phyloP scores from a whole-genome alignment of 1,140 invertebrate genomes.

The Aphis gossypii region DNA sequence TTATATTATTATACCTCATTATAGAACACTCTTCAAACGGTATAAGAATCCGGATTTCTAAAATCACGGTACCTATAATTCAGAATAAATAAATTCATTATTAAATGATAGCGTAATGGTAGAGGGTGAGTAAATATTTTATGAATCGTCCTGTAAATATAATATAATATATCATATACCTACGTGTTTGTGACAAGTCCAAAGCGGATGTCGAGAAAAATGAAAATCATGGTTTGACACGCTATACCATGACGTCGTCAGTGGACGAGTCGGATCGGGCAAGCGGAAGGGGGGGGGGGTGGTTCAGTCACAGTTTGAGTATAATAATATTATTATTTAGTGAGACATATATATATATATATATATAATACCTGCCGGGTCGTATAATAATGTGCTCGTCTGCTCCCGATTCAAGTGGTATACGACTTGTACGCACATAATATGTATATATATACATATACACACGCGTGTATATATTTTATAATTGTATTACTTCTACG shows the following conservation, averaged over 20 bases:
- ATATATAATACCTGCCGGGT: neutral
- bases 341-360: neutral
- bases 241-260: neutral
- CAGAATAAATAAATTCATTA: neutral
- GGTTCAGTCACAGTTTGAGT: neutral
- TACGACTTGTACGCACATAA: neutral
- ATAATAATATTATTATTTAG: conserved; percentile 17
- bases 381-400: neutral
- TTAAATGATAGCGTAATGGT: neutral
- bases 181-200: neutral
- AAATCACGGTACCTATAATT: no score
- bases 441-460: neutral
- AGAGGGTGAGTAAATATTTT: no score
- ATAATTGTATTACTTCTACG: neutral
- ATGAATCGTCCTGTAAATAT: neutral
- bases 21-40: no score
- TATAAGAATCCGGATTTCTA: no score
- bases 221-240: neutral
- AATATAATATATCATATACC: neutral
- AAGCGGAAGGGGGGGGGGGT: neutral
- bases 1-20: no score
- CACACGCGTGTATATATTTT: neutral
- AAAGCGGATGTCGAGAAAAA: neutral
- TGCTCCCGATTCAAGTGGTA: neutral
- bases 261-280: neutral